These are phyloP conservation scores for Eupithecia abbreviata DNA, from an alignment of 2,888 invertebrate species.

Conservation along the genomic window DNA sequence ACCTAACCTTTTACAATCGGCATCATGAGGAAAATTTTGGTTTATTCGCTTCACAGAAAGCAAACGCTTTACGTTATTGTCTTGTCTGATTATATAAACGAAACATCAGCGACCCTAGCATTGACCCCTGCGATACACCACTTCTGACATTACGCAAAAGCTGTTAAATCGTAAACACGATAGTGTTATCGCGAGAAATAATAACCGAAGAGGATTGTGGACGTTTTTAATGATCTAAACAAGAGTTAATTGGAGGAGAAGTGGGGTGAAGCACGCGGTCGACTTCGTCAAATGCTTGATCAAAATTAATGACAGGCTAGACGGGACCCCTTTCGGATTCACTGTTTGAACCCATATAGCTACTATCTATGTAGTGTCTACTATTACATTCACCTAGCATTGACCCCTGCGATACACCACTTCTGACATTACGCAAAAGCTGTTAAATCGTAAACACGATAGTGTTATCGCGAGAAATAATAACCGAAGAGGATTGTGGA, in stretches of 20 bases:
- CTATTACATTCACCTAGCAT: conserved; percentile 28
- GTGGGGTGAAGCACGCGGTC: conserved; percentile 20
- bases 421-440: conserved; percentile 40
- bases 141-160: conserved; percentile 39
- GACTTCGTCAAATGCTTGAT: conserved; percentile 31
- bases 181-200: conserved; percentile 46
- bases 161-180: conserved; percentile 47
- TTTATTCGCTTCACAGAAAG: background rate
- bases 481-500: conserved; percentile 26
- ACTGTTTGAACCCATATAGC: conserved; percentile 20
- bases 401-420: conserved; percentile 46
- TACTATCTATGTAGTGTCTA: background rate
- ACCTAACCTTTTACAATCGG: conserved; percentile 15
- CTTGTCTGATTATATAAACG: conserved; percentile 4
- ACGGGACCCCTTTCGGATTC: conserved; percentile 16
- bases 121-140: conserved; percentile 47
- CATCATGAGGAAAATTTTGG: background rate
- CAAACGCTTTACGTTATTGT: background rate
- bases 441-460: conserved; percentile 48
- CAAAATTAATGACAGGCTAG: conserved; percentile 24
- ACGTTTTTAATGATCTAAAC: conserved; percentile 38
- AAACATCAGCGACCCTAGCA: conserved; percentile 42
- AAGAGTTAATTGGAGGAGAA: conserved; percentile 38
- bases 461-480: conserved; percentile 45
- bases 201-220: conserved; percentile 27